phyloP scores from a whole-genome alignment of 2,797 vertebrate species.

The Vultur gryphus region DNA sequence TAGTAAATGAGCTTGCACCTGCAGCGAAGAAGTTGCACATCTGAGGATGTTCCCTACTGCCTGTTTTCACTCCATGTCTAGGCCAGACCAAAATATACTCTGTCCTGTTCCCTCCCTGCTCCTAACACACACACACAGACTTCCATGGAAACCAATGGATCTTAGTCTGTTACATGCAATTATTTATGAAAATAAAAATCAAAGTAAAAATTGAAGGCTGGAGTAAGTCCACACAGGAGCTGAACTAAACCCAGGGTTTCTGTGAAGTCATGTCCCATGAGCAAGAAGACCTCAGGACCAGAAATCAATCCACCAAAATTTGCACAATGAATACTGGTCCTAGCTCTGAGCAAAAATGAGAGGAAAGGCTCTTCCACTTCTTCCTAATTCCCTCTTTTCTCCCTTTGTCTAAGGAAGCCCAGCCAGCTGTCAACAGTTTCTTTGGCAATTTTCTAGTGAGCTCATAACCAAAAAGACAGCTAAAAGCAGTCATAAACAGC shows the following conservation, averaged over 20 bases:
- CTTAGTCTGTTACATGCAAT: neutral
- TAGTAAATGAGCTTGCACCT: neutral
- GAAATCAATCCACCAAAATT: neutral
- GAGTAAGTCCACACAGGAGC: neutral
- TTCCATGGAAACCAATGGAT: neutral
- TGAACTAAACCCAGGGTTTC: neutral
- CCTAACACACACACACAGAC: neutral
- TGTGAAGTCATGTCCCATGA: neutral
- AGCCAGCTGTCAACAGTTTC: neutral
- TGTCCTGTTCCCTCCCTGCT: neutral
- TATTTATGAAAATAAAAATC: neutral
- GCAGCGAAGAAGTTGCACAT: neutral
- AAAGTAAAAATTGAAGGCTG: neutral
- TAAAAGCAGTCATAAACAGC: conserved; percentile 38
- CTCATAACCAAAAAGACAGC: neutral
- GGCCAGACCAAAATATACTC: neutral
- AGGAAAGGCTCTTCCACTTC: neutral
- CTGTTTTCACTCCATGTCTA: neutral
- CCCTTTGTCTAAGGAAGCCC: neutral
- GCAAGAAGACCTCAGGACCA: neutral
- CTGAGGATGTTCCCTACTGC: neutral
- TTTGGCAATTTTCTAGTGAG: conserved; percentile 3
- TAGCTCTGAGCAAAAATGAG: neutral
- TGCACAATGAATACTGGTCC: neutral
- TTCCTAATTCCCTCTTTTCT: neutral